Conservation (phyloP, 2,888 invertebrate species). For the Rhamphomyia laevipes region DNA sequence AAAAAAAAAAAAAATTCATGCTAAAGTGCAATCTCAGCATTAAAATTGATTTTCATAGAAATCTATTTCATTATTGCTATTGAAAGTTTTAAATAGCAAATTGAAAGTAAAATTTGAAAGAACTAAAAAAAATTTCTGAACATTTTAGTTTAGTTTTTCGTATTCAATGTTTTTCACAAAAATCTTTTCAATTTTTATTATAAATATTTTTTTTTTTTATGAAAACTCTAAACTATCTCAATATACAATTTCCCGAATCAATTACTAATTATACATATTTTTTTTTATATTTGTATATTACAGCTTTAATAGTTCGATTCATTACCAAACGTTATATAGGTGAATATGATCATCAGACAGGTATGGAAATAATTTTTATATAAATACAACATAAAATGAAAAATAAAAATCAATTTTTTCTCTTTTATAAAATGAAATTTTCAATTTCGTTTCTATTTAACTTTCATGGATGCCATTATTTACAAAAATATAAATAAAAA, state of each 20-base stretch:
- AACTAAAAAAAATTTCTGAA: neutral
- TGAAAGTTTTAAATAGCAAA: too few relatives aligned
- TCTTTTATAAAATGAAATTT: too few relatives aligned
- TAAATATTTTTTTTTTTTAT: neutral
- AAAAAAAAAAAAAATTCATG: too few relatives aligned
- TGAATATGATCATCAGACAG: conserved; percentile 89
- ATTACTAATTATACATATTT: neutral
- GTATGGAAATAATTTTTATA: conserved; percentile 40
- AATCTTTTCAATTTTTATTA: neutral
- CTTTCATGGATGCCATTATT: neutral
- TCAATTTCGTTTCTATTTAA: neutral
- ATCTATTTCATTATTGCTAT: too few relatives aligned
- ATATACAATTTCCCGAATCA: neutral
- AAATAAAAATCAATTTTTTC: neutral
- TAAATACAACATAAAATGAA: too few relatives aligned
- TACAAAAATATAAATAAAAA: too few relatives aligned
- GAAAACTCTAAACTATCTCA: neutral
- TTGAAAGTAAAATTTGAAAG: too few relatives aligned
- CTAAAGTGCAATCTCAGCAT: too few relatives aligned
- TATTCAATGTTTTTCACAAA: too few relatives aligned
- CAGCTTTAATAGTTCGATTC: conserved; percentile 79
- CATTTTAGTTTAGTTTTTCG: neutral
- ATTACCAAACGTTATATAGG: conserved; percentile 89
- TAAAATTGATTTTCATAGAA: too few relatives aligned
- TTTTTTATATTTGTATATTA: conserved; percentile 25